phyloP scores from a whole-genome alignment of 2,888 invertebrate genomes.

The Meloe dianella region DNA sequence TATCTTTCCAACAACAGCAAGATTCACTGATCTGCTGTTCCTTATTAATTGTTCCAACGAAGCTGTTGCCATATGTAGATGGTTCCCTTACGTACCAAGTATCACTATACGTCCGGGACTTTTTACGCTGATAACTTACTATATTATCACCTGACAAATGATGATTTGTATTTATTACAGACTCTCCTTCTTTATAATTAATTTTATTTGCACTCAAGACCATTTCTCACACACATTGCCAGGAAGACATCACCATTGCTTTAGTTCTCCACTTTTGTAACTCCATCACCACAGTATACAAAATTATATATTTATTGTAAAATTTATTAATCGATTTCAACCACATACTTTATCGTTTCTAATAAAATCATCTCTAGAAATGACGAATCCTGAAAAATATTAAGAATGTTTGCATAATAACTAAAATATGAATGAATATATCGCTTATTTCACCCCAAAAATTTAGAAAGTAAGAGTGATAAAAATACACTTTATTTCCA shows the following conservation, averaged over 20 bases:
- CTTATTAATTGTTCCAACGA: conserved; percentile 26
- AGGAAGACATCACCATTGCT: conserved; percentile 22
- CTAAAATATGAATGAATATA: not conserved
- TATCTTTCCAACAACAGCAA: conserved; percentile 31
- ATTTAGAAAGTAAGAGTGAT: conserved; percentile 24
- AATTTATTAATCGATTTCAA: conserved; percentile 27
- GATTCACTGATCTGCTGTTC: conserved; percentile 24
- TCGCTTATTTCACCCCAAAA: not conserved
- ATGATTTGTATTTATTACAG: conserved; percentile 34
- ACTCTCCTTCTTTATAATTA: conserved; percentile 40
- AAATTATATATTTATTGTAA: conserved; percentile 19
- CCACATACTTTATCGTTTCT: conserved; percentile 26
- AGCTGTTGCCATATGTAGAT: conserved; percentile 35
- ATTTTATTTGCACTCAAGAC: conserved; percentile 42
- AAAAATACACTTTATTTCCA: conserved; percentile 15
- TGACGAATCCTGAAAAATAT: not conserved
- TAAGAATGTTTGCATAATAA: not conserved
- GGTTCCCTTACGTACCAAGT: conserved; percentile 52
- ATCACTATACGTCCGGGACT: conserved; percentile 51
- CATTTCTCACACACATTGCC: conserved; percentile 37
- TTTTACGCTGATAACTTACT: conserved; percentile 34
- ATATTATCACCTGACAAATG: conserved; percentile 35
- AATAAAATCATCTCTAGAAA: conserved; percentile 19
- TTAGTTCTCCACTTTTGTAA: conserved; percentile 16
- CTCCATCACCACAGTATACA: conserved; percentile 21